Base-by-base conservation (phyloP, 2,888 invertebrate species). In the Coenonympha arcania region DNA sequence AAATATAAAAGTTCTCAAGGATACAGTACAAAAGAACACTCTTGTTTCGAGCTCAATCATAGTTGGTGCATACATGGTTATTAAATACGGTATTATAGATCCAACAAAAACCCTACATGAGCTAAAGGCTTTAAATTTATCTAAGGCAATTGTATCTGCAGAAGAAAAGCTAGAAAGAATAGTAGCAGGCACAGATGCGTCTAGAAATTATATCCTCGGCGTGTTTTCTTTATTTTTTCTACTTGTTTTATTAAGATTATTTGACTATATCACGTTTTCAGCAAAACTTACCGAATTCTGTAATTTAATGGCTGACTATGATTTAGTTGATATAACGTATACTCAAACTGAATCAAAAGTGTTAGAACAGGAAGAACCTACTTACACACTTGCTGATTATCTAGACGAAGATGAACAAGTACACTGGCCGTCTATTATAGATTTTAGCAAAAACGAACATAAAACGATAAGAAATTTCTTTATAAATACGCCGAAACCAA, bases 241-340 rank as follows among this genome's bases (percentile, higher is more conserved):
- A 2, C 53, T 82, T 2, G 69, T 79, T 0, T 62, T 58, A 15
- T 64, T 72, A 58, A 72, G 83, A 57, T 53, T 81, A 39, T 54
- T 69, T 42, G 80, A 81, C 33, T 73, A 65, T 58, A 61, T 81
- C 9, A 62, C 58, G 48, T 81, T 81, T 69, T 73, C 80, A 62
- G 79, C 79, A 2, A 82, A 77, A 58, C 65, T 81, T 18, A 64
- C 72, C 16, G 79, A 82, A 54, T 77, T 82, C 53, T 73, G 73
- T 4, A 64, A 73, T 59, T 62, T 79, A 47, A 79, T 81, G 76
- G 69, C 63, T 50, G 64, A 75, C 50, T 80, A 76, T 57, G 63
- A 78, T 54, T 54, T 79, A 22, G 50, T 81, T 11, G 79, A 82
- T 53, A 60, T 72, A 9, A 61, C 63, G 1, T 57, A 61, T 18